phyloP scores from a whole-genome alignment of 2,113 vertebrate species.

The Embiotoca jacksoni region DNA sequence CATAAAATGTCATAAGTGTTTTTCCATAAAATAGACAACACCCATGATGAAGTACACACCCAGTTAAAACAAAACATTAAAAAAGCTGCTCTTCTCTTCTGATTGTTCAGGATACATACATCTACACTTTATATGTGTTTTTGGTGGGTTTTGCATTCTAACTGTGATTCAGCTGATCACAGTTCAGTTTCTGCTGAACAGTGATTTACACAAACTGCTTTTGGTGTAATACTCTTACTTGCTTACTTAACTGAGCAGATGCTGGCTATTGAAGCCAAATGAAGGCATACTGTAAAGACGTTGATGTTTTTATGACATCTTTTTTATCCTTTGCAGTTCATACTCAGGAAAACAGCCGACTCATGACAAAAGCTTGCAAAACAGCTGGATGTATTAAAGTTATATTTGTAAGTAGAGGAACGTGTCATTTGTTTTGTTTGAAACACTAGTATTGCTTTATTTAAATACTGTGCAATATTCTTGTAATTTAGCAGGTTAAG shows the following conservation, averaged over 20 bases:
- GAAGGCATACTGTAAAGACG: not conserved
- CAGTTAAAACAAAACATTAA: not conserved
- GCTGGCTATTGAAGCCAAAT: constrained; percentile 32
- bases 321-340: too few species aligned
- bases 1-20: constrained; percentile 42
- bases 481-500: too few species aligned
- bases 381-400: too few species aligned
- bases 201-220: not conserved
- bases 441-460: too few species aligned
- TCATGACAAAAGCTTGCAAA: too few species aligned
- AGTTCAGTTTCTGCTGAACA: not conserved
- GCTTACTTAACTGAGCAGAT: not conserved
- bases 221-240: not conserved
- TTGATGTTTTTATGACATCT: not conserved
- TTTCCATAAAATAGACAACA: constrained; percentile 40
- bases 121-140: not conserved
- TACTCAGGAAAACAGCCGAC: too few species aligned
- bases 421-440: too few species aligned
- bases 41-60: not conserved
- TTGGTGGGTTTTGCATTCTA: not conserved
- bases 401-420: too few species aligned
- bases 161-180: not conserved
- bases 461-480: too few species aligned
- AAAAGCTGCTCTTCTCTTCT: constrained; percentile 2
- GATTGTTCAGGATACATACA: too few species aligned